Evolutionary conservation across 2,888 invertebrate species (phyloP), one percentile per base, ranked within the genome.

Genomic region (Pogonocherus hispidulus): DNA sequence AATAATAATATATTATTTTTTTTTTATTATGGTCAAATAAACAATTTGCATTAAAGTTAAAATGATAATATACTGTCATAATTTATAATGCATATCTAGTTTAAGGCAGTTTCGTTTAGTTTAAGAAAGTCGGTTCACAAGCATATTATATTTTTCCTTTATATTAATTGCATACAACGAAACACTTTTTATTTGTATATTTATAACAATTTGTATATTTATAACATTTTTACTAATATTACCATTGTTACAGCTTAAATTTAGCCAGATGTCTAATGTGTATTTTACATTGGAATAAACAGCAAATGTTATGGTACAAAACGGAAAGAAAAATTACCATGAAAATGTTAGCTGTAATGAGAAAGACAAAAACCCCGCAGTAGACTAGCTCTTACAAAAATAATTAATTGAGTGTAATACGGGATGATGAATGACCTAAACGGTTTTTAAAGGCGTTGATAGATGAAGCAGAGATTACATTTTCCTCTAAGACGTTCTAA

Each of bases 141-240:
- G n/a, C n/a, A n/a, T n/a, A n/a, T n/a, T n/a, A n/a, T n/a, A n/a
- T n/a, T n/a, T n/a, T n/a, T n/a, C n/a, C n/a, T n/a, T n/a, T n/a
- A n/a, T n/a, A n/a, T n/a, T n/a, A n/a, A n/a, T n/a, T n/a, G n/a
- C n/a, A n/a, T n/a, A n/a, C n/a, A n/a, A n/a, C n/a, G n/a, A n/a
- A n/a, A n/a, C n/a, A n/a, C n/a, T n/a, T n/a, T n/a, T n/a, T n/a
- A n/a, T n/a, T n/a, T n/a, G n/a, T n/a, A n/a, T n/a, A n/a, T n/a
- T n/a, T n/a, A n/a, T n/a, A n/a, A n/a, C 72, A 75, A 73, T 68
- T 27, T 27, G 27, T 27, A 27, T 27, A 27, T 5, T 5, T 8
- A 8, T 51, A 20, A 8, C 27, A 27, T 3, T 27, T 27, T 3
- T 8, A 3, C 3, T 5, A 27, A 27, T 27, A 27, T 3, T 5